phyloP scores from a whole-genome alignment of 2,888 invertebrate genomes.

The Rhabditoides inermis region DNA sequence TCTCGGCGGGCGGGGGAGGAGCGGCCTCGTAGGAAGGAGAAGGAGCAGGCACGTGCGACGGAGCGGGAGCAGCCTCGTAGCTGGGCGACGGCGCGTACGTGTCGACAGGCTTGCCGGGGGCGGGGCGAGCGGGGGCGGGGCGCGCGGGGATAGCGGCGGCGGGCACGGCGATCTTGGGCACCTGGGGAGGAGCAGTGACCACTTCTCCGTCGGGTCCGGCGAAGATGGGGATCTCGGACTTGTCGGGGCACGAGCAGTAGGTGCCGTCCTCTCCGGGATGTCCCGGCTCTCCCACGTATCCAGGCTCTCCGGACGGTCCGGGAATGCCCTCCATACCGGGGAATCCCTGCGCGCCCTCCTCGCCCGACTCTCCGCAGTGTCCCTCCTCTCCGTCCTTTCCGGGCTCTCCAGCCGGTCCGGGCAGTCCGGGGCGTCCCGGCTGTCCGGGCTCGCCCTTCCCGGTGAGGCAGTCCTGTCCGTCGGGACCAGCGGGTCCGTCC shows the following conservation, averaged over 20 bases:
- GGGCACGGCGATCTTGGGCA: too few species aligned
- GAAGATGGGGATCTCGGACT: too few species aligned
- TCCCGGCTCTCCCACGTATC: neutral
- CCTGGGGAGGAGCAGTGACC: too few species aligned
- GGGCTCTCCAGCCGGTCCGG: slow-evolving; percentile 7
- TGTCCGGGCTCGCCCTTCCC: slow-evolving; percentile 12
- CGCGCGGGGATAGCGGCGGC: too few species aligned
- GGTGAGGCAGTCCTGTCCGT: slow-evolving; percentile 4
- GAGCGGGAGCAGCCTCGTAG: too few species aligned
- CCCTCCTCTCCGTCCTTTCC: slow-evolving; percentile 12
- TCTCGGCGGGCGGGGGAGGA: too few species aligned
- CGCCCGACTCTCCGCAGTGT: slow-evolving; percentile 1
- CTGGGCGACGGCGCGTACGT: too few species aligned
- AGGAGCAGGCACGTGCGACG: too few species aligned
- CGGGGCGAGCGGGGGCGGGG: too few species aligned
- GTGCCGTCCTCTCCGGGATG: slow-evolving; percentile 1
- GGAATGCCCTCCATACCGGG: slow-evolving; percentile 3
- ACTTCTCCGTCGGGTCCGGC: too few species aligned
- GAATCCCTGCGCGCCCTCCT: neutral
- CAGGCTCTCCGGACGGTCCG: slow-evolving; percentile 1
- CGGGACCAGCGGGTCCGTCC: neutral
- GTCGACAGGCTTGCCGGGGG: too few species aligned
- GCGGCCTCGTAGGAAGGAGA: too few species aligned
- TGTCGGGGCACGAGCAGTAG: slow-evolving; percentile 6
- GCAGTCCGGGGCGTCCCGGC: slow-evolving; percentile 11